These are phyloP conservation scores for Nothoprocta pentlandii DNA, from an alignment of 2,113 vertebrate species.

Conservation along the genomic window DNA sequence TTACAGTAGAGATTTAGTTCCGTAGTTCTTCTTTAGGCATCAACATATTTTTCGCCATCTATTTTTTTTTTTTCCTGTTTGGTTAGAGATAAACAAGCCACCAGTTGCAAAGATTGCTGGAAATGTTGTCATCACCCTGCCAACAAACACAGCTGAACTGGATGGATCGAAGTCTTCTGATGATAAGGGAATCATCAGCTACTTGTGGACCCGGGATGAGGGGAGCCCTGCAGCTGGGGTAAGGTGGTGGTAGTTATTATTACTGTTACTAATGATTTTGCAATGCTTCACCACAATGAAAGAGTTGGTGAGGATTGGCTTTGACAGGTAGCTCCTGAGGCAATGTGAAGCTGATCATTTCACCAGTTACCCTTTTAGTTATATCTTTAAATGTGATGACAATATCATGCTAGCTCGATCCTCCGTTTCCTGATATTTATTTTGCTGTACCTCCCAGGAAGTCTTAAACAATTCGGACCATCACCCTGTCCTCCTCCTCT, in stretches of 20 bases:
- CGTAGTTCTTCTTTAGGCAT: not conserved
- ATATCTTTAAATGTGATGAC: not conserved
- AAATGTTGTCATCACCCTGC: slow-evolving; percentile 86
- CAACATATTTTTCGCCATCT: not conserved
- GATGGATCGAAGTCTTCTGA: slow-evolving; percentile 94
- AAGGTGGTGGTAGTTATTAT: slow-evolving; percentile 34
- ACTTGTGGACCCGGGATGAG: slow-evolving; percentile 91
- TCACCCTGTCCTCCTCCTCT: slow-evolving; percentile 91
- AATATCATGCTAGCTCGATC: not conserved
- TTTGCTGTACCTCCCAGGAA: slow-evolving; percentile 81
- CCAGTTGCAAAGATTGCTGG: slow-evolving; percentile 88
- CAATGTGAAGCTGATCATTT: not conserved
- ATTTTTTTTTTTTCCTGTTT: slow-evolving; percentile 42
- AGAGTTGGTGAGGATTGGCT: not conserved
- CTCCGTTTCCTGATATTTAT: not conserved
- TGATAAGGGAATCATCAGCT: slow-evolving; percentile 91
- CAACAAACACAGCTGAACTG: slow-evolving; percentile 84
- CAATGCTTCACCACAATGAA: not conserved
- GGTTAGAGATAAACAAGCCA: slow-evolving; percentile 89
- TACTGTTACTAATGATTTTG: no score
- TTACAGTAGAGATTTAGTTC: not conserved
- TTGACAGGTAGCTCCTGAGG: not conserved
- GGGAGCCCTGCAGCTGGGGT: slow-evolving; percentile 95
- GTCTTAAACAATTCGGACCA: slow-evolving; percentile 96
- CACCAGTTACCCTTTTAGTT: not conserved